Percentiles rank a stretch among this genome's conserved stretches.
Conservation (phyloP, 2,113 vertebrate genomes). For the Apus apus region DNA sequence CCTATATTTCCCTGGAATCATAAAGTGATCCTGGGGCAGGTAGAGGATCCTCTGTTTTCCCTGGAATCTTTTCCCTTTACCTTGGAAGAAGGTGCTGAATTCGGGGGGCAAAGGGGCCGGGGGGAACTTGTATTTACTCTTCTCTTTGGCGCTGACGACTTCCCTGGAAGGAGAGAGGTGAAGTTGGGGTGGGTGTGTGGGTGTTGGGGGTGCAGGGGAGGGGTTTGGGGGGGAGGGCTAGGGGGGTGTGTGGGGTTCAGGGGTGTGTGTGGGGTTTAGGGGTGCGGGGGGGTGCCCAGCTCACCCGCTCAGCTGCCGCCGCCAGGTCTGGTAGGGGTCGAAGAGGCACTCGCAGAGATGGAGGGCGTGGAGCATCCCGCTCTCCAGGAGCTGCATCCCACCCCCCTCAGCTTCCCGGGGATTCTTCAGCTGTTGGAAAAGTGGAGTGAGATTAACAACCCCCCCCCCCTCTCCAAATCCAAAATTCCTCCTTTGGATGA, state of each 20-base stretch:
- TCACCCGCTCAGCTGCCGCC: conserved; percentile 89
- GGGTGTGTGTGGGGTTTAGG: background rate
- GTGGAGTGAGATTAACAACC: background rate
- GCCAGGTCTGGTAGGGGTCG: conserved; percentile 95
- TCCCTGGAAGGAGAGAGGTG: conserved; percentile 77
- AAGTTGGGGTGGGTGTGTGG: background rate
- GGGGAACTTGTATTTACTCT: conserved; percentile 94
- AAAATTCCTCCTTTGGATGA: background rate
- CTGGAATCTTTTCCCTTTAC: background rate
- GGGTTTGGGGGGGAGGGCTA: background rate
- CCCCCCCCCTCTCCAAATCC: too few species aligned
- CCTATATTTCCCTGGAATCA: background rate
- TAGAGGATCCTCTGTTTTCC: background rate
- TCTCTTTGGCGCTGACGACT: conserved; percentile 88
- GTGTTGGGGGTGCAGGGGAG: too few species aligned
- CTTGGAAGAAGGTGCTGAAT: conserved; percentile 85
- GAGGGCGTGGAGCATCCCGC: conserved; percentile 82
- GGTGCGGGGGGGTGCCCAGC: background rate
- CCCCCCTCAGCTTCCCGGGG: background rate
- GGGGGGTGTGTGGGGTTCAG: too few species aligned
- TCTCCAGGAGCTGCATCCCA: conserved; percentile 71
- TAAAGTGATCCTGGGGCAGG: background rate
- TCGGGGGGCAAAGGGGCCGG: conserved; percentile 83
- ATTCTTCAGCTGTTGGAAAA: conserved; percentile 78
- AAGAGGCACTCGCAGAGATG: conserved; percentile 92